Conservation (phyloP, 2,113 vertebrate species). For the Sus scrofa region T2T-Sscrofa CM000812.6:70995001-70995500, state of each 20-base stretch:
- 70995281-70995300: conserved; percentile 52
- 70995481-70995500: conserved; percentile 29
- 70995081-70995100: neutral
- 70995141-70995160: conserved; percentile 42
- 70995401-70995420: conserved; percentile 51
- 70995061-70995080: conserved; percentile 31
- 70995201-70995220: conserved; percentile 35
- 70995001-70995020: conserved; percentile 49
- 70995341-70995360: neutral
- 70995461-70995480: conserved; percentile 41
- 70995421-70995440: conserved; percentile 41
- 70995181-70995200: neutral
- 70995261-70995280: conserved; percentile 57
- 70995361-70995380: conserved; percentile 20
- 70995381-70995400: conserved; percentile 37
- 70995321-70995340: neutral
- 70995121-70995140: conserved; percentile 50
- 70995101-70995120: conserved; percentile 35
- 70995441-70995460: conserved; percentile 56
- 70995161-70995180: conserved; percentile 31
- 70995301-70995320: conserved; percentile 37
- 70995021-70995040: conserved; percentile 47
- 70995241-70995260: neutral
- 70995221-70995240: neutral
- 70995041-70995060: neutral